Evolutionary conservation across 2,888 invertebrate genomes (phyloP).

Genomic region (Caenorhabditis sp.): DNA sequence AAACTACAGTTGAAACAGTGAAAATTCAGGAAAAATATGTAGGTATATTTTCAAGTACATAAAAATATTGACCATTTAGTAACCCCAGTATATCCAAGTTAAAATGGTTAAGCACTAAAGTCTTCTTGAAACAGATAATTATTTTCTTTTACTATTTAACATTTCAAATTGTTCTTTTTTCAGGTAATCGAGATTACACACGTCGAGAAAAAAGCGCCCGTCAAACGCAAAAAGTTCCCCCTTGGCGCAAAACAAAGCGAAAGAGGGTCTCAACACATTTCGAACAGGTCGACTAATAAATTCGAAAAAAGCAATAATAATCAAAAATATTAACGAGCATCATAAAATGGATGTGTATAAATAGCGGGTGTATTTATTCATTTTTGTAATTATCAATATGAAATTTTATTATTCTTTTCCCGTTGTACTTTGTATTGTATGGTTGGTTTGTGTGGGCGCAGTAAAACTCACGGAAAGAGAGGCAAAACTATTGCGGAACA

Average conservation of each 20-base stretch:
- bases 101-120: no score
- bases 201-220: slow-evolving; percentile 41
- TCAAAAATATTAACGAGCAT: background rate
- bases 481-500: slow-evolving; percentile 13
- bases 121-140: no score
- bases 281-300: background rate
- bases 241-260: slow-evolving; percentile 49
- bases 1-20: no score
- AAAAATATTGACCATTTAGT: no score
- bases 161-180: background rate
- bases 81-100: no score
- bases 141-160: background rate
- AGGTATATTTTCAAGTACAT: no score
- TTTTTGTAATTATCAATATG: background rate
- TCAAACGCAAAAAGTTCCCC: slow-evolving; percentile 53
- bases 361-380: slow-evolving; percentile 1
- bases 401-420: background rate
- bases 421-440: background rate
- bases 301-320: background rate
- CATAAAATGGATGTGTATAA: background rate
- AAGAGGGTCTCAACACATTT: slow-evolving; percentile 36
- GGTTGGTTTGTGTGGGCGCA: background rate
- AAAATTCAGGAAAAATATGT: no score
- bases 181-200: slow-evolving; percentile 20
- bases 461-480: slow-evolving; percentile 10